Evolutionary conservation across 2,113 vertebrate genomes (phyloP).

Genomic region (Carlito syrichta): DNA sequence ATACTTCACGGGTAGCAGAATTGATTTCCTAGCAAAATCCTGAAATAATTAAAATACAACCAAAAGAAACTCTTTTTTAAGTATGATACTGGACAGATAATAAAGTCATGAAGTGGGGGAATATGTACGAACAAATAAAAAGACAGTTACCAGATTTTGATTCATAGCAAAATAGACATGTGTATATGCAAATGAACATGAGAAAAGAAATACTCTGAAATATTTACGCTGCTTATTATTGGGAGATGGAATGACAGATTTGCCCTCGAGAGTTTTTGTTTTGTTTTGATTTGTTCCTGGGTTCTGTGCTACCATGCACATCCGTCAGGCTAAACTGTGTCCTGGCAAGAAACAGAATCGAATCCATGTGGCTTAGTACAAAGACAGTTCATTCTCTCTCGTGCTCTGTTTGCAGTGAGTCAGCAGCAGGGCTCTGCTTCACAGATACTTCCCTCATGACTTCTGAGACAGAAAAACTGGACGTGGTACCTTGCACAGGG

Average conservation of each 20-base stretch:
- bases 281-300: neutral
- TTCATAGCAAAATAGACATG: neutral
- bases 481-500: too few relatives aligned
- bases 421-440: rapidly evolving
- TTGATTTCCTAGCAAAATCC: neutral
- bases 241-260: neutral
- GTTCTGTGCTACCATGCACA: neutral
- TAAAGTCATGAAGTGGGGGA: neutral
- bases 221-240: neutral
- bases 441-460: too few relatives aligned
- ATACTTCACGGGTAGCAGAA: neutral
- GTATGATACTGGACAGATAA: neutral
- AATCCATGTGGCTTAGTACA: neutral
- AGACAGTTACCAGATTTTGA: neutral
- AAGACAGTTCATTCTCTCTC: rapidly evolving
- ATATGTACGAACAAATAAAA: neutral
- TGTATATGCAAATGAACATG: neutral
- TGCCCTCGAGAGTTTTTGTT: neutral
- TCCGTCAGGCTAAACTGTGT: neutral
- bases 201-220: neutral
- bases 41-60: neutral
- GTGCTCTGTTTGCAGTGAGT: too few relatives aligned
- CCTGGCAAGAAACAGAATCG: neutral
- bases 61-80: neutral
- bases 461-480: neutral